Evolutionary conservation across 2,113 vertebrate species (phyloP).

Genomic region (Ondatra zibethicus): DNA sequence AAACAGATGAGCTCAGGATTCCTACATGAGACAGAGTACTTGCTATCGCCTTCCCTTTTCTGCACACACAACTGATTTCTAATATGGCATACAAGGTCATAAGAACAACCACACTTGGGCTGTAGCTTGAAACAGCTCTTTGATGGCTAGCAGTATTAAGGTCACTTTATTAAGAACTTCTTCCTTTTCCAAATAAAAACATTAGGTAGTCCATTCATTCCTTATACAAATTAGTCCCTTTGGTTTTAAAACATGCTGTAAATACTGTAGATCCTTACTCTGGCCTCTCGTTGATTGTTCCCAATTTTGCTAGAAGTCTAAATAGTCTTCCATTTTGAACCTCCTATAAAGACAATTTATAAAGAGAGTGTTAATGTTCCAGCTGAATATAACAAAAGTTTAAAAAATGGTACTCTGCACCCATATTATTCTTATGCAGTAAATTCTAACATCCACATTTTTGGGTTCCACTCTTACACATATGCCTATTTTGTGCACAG

Average conservation of each 20-base stretch:
- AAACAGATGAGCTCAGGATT: not conserved
- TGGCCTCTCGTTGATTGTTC: slow-evolving; percentile 99
- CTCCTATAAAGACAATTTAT: slow-evolving; percentile 91
- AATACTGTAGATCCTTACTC: slow-evolving; percentile 92
- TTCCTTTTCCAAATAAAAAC: slow-evolving; percentile 55
- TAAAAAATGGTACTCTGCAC: slow-evolving; percentile 1
- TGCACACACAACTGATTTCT: not conserved
- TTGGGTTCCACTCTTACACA: slow-evolving; percentile 55
- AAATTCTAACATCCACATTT: slow-evolving; percentile 14
- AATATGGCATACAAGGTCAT: not conserved
- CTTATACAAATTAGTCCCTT: slow-evolving; percentile 19
- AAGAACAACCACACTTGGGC: not conserved
- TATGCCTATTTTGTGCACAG: not conserved
- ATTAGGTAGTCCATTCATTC: slow-evolving; percentile 53
- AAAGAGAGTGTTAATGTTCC: slow-evolving; percentile 73
- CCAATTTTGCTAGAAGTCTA: slow-evolving; percentile 97
- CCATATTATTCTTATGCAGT: slow-evolving; percentile 21
- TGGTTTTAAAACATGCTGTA: slow-evolving; percentile 52
- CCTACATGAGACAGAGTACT: not conserved
- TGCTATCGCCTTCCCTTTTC: not conserved
- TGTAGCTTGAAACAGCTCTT: not conserved
- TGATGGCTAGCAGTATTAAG: slow-evolving; percentile 1
- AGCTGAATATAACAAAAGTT: slow-evolving; percentile 43
- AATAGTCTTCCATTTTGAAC: slow-evolving; percentile 99
- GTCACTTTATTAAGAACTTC: slow-evolving; percentile 15